Evolutionary conservation across 2,888 invertebrate genomes (phyloP).

Genomic region (Dryomyza anilis): DNA sequence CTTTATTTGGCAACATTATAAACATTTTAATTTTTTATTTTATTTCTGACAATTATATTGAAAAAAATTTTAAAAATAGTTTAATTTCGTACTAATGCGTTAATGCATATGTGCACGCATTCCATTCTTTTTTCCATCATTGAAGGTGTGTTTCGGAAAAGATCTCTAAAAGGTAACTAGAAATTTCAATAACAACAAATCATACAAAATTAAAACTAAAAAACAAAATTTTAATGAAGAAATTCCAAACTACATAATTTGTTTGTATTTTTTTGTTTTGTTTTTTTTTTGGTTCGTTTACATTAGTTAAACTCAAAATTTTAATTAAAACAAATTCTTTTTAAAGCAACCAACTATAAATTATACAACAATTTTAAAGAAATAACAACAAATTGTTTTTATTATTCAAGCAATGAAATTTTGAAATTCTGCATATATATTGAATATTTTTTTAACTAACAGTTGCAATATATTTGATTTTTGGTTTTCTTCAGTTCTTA

Average conservation of each 20-base stretch:
- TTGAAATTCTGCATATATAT: conserved; percentile 23
- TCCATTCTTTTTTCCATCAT: conserved; percentile 65
- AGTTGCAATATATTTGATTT: conserved; percentile 17
- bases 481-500: background rate
- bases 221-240: conserved; percentile 35
- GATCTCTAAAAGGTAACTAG: conserved; percentile 94
- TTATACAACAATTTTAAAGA: conserved; percentile 6
- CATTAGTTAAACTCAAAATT: background rate
- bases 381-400: conserved; percentile 19
- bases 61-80: conserved; percentile 50
- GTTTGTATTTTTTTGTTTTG: conserved; percentile 16
- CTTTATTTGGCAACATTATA: too few relatives aligned
- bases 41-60: background rate
- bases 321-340: too few relatives aligned
- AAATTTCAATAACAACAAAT: conserved; percentile 45
- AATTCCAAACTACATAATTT: too few relatives aligned
- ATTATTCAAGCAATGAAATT: conserved; percentile 20
- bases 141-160: conserved; percentile 93
- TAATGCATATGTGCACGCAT: conserved; percentile 64
- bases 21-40: background rate
- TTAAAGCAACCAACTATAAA: conserved; percentile 18
- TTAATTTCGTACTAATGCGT: conserved; percentile 63
- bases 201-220: conserved; percentile 44
- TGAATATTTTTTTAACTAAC: conserved; percentile 21
- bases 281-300: conserved; percentile 12